Evolutionary conservation across 1,140 invertebrate species (phyloP), one percentile per base, ranked within the genome.

Genomic region (Solenopsis fugax): DNA sequence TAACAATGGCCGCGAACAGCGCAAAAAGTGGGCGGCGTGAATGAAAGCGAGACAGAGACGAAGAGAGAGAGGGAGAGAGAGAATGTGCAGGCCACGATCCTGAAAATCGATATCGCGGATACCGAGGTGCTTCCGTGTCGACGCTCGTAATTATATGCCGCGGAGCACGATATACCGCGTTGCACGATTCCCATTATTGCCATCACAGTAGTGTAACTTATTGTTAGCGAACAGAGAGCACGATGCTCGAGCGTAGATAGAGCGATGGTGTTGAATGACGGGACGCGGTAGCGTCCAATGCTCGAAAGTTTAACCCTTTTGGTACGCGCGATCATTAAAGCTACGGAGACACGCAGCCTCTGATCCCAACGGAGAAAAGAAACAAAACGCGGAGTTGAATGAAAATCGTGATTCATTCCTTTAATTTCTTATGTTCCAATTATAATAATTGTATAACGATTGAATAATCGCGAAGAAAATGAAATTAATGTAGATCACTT

Each of bases 51-150:
- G n/a, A 60, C 12, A 34, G 10, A 21, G 21, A 60, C 6, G 62
- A 2, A 41, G 18, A 41, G n/a, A 34, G 58, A 41, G 37, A 34
- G 13, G 50, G 16, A 62, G 7, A 58, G 34, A 54, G 72, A 71
- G 60, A 81, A 58, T 34, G 76, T 34, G 34, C 54, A 90, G 64
- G 56, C 73, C 73, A 88, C 72, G 87, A 91, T 91, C 84, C 73
- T 84, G 87, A 87, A 91, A 90, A 88, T 85, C 71, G 87, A 91
- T 90, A 91, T 87, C 73, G 82, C 80, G 62, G 72, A 90, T 87
- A 84, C 86, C 45, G 84, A 88, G 80, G 75, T 67, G 89, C 89
- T 91, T 89, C 90, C 89, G 87, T 89, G 87, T 89, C 78, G 87
- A 89, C 73, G 78, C 56, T 81, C 87, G 90, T 87, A 89, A 91